Evolutionary conservation across 2,113 vertebrate genomes (phyloP).

Genomic region (Cyanoderma ruficeps): DNA sequence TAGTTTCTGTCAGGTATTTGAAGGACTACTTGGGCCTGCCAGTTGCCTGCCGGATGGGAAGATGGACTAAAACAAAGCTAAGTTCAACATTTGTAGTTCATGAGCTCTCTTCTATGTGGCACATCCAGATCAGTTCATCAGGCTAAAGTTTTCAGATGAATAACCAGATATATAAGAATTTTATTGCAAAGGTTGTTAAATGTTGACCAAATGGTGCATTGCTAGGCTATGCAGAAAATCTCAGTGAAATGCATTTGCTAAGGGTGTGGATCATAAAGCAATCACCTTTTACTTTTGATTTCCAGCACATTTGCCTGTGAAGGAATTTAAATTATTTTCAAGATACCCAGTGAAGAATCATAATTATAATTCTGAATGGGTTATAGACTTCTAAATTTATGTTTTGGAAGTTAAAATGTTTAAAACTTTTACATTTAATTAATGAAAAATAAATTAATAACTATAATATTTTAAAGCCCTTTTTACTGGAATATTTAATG

Average conservation of each 20-base stretch:
- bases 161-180: conserved; percentile 21
- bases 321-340: conserved; percentile 41
- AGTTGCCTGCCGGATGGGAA: not conserved
- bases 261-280: conserved; percentile 40
- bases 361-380: not conserved
- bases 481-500: conserved; percentile 1
- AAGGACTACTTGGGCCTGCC: not conserved
- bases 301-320: conserved; percentile 14
- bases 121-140: not conserved
- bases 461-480: not conserved
- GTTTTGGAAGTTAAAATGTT: conserved; percentile 1
- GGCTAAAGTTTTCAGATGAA: conserved; percentile 43
- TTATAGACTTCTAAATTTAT: conserved; percentile 9
- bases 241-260: conserved; percentile 8
- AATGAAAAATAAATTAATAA: not conserved
- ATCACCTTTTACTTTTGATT: conserved; percentile 23
- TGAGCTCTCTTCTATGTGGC: not conserved
- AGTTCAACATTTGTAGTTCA: not conserved
- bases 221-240: conserved; percentile 26
- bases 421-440: not conserved
- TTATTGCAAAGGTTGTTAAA: conserved; percentile 49
- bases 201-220: conserved; percentile 51
- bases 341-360: not conserved
- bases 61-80: not conserved
- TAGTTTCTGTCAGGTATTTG: not conserved